Evolutionary conservation across 2,797 vertebrate species (phyloP).

Genomic region (Danio albolineatus): DNA sequence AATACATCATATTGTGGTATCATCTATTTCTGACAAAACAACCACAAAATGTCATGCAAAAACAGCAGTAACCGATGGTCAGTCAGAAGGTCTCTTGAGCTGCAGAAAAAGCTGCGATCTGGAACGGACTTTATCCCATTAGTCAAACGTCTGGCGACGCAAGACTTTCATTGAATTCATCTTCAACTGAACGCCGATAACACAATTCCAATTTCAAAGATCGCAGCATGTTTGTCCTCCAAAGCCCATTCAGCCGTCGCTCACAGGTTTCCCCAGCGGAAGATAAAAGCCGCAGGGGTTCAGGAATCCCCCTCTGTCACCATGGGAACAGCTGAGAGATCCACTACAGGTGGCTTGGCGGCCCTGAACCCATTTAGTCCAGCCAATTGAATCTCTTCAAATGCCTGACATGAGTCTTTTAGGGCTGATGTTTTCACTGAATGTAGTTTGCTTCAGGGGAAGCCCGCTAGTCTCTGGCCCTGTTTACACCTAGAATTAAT

Average conservation of each 20-base stretch:
- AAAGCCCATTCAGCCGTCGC: background rate
- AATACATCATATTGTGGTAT: background rate
- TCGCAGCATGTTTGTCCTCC: conserved; percentile 13
- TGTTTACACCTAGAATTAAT: background rate
- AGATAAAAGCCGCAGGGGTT: background rate
- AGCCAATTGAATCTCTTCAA: conserved; percentile 35
- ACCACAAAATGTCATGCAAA: background rate
- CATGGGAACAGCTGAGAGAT: conserved; percentile 32
- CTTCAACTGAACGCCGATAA: background rate
- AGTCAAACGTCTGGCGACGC: background rate
- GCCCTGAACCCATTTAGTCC: conserved; percentile 32
- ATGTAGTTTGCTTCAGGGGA: conserved; percentile 9
- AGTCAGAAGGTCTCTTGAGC: background rate
- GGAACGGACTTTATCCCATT: background rate
- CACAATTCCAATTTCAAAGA: background rate
- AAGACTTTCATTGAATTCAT: background rate
- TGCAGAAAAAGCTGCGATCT: background rate
- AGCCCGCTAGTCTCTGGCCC: background rate
- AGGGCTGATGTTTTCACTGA: conserved; percentile 1
- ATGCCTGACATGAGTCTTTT: conserved; percentile 23
- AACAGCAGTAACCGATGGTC: background rate
- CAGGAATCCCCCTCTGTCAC: conserved; percentile 22
- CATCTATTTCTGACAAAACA: background rate
- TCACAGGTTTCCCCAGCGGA: background rate
- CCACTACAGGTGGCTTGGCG: conserved; percentile 4